These are phyloP conservation scores for Crocuta crocuta DNA, from an alignment of 2,113 vertebrate species.

Conservation along the genomic window DNA sequence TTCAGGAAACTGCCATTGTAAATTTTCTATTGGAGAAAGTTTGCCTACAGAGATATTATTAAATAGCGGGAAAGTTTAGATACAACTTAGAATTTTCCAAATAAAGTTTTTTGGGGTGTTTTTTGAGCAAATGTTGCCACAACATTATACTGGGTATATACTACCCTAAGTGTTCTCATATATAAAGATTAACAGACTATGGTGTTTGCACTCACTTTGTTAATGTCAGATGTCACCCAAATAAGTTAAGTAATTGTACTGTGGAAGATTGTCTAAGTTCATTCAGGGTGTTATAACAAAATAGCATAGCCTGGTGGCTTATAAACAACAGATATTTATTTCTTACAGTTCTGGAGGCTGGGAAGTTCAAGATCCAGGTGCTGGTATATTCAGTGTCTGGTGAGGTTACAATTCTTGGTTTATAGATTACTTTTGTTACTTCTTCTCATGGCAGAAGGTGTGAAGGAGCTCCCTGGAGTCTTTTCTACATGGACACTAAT, in stretches of 20 bases:
- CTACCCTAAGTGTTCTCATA: not conserved
- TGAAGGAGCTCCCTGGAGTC: no score
- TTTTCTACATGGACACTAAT: not conserved
- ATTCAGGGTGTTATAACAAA: not conserved
- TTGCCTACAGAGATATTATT: not conserved
- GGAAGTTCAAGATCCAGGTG: not conserved
- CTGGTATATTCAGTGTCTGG: not conserved
- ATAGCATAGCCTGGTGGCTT: not conserved
- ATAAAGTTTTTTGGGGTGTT: not conserved
- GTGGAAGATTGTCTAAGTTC: not conserved
- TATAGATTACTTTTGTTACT: not conserved
- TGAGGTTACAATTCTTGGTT: not conserved
- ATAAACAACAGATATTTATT: not conserved
- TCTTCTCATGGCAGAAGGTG: not conserved
- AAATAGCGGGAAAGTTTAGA: not conserved
- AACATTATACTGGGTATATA: not conserved
- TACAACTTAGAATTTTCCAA: constrained; percentile 5
- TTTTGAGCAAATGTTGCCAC: not conserved
- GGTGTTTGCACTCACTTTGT: not conserved
- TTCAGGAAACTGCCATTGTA: not conserved
- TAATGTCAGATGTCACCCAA: not conserved
- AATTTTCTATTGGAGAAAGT: not conserved
- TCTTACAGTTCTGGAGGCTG: not conserved
- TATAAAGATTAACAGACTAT: not conserved
- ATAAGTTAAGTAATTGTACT: not conserved